These are phyloP conservation scores for Lasioglossum morio DNA, from an alignment of 2,888 invertebrate species.

Conservation along the genomic window DNA sequence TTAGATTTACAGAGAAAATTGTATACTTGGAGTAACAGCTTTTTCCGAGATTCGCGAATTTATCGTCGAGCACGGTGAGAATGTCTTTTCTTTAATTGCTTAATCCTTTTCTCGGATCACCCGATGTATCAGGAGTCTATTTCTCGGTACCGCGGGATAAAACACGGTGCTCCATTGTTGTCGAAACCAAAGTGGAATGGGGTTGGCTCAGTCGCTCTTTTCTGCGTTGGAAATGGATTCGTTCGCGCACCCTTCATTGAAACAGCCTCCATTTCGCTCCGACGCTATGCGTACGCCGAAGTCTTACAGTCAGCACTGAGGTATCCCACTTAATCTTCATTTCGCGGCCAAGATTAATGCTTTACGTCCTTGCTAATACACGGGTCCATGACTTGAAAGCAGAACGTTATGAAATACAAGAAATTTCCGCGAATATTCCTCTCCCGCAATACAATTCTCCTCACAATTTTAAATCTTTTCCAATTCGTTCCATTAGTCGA, in stretches of 20 bases:
- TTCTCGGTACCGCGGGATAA: conserved; percentile 30
- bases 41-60: not conserved
- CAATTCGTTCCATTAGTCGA: not conserved
- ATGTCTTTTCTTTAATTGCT: not conserved
- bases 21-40: too few species aligned
- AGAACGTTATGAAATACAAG: not conserved
- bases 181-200: conserved; percentile 26
- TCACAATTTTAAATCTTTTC: not conserved
- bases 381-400: conserved; percentile 9
- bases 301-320: conserved; percentile 37
- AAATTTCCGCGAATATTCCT: not conserved
- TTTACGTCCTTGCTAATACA: conserved; percentile 18
- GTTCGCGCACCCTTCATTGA: conserved; percentile 38
- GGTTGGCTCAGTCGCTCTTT: conserved; percentile 38
- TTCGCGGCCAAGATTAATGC: conserved; percentile 19
- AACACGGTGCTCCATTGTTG: conserved; percentile 48
- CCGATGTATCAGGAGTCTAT: conserved; percentile 18
- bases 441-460: not conserved
- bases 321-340: conserved; percentile 51
- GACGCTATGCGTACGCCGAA: conserved; percentile 18
- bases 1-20: not conserved
- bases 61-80: not conserved
- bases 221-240: conserved; percentile 43
- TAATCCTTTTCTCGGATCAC: not conserved
- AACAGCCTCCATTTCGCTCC: conserved; percentile 34